A percentile compares a stretch with the other conserved stretches of the same genome.
These are phyloP conservation scores for Thyatira batis DNA, from an alignment of 2,888 invertebrate species.

Conservation along the genomic window DNA sequence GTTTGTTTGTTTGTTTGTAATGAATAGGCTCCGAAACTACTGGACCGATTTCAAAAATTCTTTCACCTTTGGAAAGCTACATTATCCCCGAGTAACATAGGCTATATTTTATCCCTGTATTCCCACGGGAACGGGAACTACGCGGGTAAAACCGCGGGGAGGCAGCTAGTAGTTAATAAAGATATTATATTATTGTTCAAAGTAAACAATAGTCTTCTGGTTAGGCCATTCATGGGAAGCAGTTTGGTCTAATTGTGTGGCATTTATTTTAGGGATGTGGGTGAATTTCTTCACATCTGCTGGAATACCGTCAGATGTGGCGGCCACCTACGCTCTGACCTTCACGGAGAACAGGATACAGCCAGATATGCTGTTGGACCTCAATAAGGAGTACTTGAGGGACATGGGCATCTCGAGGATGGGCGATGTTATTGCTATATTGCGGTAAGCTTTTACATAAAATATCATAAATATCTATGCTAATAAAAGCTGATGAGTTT, in stretches of 20 bases:
- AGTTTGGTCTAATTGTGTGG: background rate
- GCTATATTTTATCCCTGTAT: too few relatives aligned
- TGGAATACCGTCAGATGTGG: conserved; percentile 90
- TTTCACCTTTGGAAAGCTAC: too few relatives aligned
- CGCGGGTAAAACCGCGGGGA: too few relatives aligned
- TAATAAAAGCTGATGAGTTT: background rate
- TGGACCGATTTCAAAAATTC: too few relatives aligned
- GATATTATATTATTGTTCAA: too few relatives aligned
- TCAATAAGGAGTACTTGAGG: conserved; percentile 92
- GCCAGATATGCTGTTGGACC: conserved; percentile 91
- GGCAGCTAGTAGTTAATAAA: too few relatives aligned
- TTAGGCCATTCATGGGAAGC: too few relatives aligned
- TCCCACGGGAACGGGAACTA: too few relatives aligned
- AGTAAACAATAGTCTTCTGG: too few relatives aligned
- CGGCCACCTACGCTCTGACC: conserved; percentile 91
- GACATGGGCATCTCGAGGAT: conserved; percentile 93
- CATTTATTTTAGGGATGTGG: conserved; percentile 84
- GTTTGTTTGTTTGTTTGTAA: too few relatives aligned
- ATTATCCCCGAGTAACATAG: too few relatives aligned
- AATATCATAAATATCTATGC: background rate
- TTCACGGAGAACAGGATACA: conserved; percentile 94
- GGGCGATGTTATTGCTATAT: conserved; percentile 87
- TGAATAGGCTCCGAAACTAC: too few relatives aligned
- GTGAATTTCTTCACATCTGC: conserved; percentile 93
- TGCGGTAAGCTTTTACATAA: conserved; percentile 70